Conservation (phyloP, 2,113 vertebrate genomes). For the Heteronetta atricapilla region DNA sequence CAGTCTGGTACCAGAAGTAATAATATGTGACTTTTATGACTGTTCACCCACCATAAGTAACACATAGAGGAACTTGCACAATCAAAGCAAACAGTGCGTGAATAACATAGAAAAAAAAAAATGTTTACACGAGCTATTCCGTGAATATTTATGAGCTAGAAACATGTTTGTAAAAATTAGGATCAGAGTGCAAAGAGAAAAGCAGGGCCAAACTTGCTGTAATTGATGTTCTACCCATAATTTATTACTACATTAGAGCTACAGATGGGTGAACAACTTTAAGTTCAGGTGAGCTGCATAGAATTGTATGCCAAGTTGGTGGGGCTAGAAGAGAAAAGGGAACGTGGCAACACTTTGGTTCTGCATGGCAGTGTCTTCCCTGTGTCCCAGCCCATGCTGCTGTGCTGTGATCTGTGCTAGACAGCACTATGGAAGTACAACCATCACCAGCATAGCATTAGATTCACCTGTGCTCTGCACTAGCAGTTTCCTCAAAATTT, state of each 20-base stretch:
- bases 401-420: background rate
- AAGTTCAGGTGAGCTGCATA: background rate
- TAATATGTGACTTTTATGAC: constrained; percentile 38
- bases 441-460: too few relatives aligned
- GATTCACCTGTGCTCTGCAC: background rate
- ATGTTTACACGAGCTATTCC: constrained; percentile 26
- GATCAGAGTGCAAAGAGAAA: constrained; percentile 23
- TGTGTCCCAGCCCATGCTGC: background rate
- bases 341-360: rapidly evolving
- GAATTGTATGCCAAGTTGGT: background rate
- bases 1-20: constrained; percentile 22
- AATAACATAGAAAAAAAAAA: constrained; percentile 25
- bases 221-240: background rate
- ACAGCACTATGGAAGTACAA: background rate
- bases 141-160: constrained; percentile 51
- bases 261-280: background rate
- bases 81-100: constrained; percentile 42
- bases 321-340: background rate
- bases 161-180: constrained; percentile 19
- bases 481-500: background rate
- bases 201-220: background rate
- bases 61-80: background rate
- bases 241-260: background rate
- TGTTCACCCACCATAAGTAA: constrained; percentile 18
- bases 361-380: background rate